phyloP scores from a whole-genome alignment of 2,113 vertebrate species.

The Channa maculata region DNA sequence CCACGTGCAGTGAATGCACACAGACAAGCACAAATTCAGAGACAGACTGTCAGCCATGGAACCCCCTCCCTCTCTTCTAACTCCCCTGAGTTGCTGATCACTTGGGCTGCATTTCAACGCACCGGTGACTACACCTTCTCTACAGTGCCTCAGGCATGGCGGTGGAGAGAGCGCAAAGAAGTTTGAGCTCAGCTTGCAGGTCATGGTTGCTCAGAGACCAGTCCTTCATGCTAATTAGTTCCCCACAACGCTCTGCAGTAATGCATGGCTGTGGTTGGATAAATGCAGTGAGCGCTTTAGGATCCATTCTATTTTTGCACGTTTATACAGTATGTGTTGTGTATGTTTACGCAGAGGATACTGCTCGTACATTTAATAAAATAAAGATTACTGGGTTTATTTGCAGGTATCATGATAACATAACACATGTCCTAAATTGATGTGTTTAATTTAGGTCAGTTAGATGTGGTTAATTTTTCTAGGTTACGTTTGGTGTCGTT shows the following conservation, averaged over 20 bases:
- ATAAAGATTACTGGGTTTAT: constrained; percentile 18
- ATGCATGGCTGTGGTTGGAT: constrained; percentile 55
- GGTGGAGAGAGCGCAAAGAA: constrained; percentile 55
- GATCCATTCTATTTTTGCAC: constrained; percentile 45
- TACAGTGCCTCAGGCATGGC: constrained; percentile 66
- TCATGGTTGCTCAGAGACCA: constrained; percentile 76
- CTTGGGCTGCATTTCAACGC: constrained; percentile 75
- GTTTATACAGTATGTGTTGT: constrained; percentile 7
- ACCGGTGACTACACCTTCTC: constrained; percentile 79
- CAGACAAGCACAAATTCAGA: constrained; percentile 41
- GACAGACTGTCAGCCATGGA: constrained; percentile 51
- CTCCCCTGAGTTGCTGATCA: constrained; percentile 65
- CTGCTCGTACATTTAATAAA: constrained; percentile 18
- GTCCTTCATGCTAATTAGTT: constrained; percentile 76
- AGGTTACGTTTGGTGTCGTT: background rate
- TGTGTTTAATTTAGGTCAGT: background rate
- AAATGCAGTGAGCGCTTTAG: constrained; percentile 44
- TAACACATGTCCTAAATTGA: background rate
- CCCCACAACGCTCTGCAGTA: constrained; percentile 67
- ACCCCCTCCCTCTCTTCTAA: constrained; percentile 34
- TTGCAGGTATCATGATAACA: constrained; percentile 2
- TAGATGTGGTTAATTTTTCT: background rate
- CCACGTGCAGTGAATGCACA: constrained; percentile 20
- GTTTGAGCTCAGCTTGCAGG: constrained; percentile 67
- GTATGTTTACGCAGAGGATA: constrained; percentile 15